phyloP scores from a whole-genome alignment of 2,797 vertebrate genomes.

The Helostoma temminkii region DNA sequence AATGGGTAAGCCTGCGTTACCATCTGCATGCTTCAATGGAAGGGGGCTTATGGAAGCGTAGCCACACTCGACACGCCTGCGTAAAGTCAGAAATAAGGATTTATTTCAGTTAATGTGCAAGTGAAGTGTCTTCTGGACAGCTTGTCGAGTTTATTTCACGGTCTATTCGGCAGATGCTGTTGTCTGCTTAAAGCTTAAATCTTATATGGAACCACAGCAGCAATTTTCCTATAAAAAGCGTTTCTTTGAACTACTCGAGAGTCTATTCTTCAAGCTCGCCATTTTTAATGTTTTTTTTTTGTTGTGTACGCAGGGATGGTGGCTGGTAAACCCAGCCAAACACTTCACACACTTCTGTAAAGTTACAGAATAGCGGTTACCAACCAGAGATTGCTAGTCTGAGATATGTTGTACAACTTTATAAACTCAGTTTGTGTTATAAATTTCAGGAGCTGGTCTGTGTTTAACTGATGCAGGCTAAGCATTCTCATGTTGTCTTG shows the following conservation, averaged over 20 bases:
- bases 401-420: constrained; percentile 17
- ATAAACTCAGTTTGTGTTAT: constrained; percentile 11
- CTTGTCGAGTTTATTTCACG: constrained; percentile 29
- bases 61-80: constrained; percentile 66
- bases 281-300: constrained; percentile 65
- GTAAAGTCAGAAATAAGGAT: constrained; percentile 64
- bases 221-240: constrained; percentile 37
- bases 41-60: constrained; percentile 62
- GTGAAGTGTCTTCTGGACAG: constrained; percentile 16
- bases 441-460: constrained; percentile 1
- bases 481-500: neutral
- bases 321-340: neutral
- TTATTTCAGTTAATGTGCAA: constrained; percentile 40
- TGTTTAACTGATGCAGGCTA: neutral
- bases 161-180: neutral
- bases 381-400: neutral
- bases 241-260: constrained; percentile 35
- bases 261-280: constrained; percentile 58
- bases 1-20: constrained; percentile 85
- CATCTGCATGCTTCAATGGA: constrained; percentile 78
- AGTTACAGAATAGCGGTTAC: constrained; percentile 22
- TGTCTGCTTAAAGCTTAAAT: constrained; percentile 39
- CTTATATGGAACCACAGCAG: constrained; percentile 42
- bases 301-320: constrained; percentile 18
- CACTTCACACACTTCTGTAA: constrained; percentile 17